Base-by-base conservation (phyloP, 2,113 vertebrate species). In the Nipponia nippon region DNA sequence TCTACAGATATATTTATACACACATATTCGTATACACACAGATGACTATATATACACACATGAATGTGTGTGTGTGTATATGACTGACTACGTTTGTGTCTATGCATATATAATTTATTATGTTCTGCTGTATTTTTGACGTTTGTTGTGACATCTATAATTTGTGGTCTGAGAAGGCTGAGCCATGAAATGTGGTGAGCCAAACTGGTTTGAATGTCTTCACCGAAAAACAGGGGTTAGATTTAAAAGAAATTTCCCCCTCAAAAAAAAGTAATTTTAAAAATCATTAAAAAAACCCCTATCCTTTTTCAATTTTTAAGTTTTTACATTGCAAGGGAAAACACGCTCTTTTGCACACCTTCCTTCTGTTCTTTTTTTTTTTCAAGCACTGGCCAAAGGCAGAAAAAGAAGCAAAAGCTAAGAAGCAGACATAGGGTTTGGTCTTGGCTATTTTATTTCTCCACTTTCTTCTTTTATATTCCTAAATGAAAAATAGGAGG, bases 81-180 rank as follows among this genome's bases (percentile, higher is more conserved):
- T 61, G 95, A 72, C 77, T 86, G 82, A 55, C 52, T 87, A 63
- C 2, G 22, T 56, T 93, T 79, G 36, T 85, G 82, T 70, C 66
- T 44, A 29, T 76, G 87, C 82, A 58, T 91, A 88, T 95, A 87
- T 66, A 76, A 94, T 61, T 80, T 73, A 83, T 90, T 87, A 77
- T 22, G 36, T 62, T 59, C 58, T 49, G 58, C 81, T 94, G 76
- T 96, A 96, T 96, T 97, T 97, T 95, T 95, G 94, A 97, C 95
- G 49, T 83, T 88, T 85, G 42, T 96, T 88, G 55, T 67, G 84
- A 77, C 87, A 80, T 96, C 94, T 95, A 26, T 93, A 97, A 97
- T 96, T 95, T 97, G 96, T 90, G 95, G 91, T 95, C 87, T 73
- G 75, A 93, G 78, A 89, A 89, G 89, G 58, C 71, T 90, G 89